These are phyloP conservation scores for Blennius ocellaris DNA, from an alignment of 2,113 vertebrate species.

Conservation along the genomic window DNA sequence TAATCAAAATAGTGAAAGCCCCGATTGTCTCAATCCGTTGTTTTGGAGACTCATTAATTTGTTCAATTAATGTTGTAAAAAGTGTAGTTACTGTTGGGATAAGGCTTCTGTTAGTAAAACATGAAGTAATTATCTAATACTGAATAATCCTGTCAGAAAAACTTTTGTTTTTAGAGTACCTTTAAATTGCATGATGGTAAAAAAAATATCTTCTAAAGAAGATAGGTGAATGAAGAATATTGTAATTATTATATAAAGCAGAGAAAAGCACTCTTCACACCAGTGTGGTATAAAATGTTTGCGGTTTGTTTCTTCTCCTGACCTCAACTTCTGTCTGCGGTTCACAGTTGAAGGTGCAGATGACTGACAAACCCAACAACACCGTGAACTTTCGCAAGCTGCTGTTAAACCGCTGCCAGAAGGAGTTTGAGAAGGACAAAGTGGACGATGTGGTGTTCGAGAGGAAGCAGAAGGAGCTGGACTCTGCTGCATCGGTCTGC, in stretches of 20 bases:
- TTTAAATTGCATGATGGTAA: too few relatives aligned
- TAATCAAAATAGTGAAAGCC: too few relatives aligned
- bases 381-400: constrained; percentile 97
- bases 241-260: neutral
- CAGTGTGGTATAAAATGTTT: too few relatives aligned
- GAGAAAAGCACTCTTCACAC: too few relatives aligned
- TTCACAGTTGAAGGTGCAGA: constrained; percentile 89
- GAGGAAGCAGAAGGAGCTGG: constrained; percentile 97
- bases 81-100: too few relatives aligned
- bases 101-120: neutral
- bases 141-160: neutral
- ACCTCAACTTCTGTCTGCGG: constrained; percentile 2
- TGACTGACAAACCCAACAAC: constrained; percentile 93
- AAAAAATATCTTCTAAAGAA: too few relatives aligned
- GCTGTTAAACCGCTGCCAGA: constrained; percentile 97
- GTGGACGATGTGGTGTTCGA: constrained; percentile 97
- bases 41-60: too few relatives aligned
- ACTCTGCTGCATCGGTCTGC: constrained; percentile 90
- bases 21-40: too few relatives aligned
- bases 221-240: too few relatives aligned
- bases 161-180: too few relatives aligned
- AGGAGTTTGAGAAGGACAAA: constrained; percentile 98
- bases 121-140: neutral
- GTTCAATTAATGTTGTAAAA: too few relatives aligned
- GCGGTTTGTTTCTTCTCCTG: neutral